Base-by-base conservation (phyloP, 2,797 vertebrate species). In the Ctenosaura bakeri region DNA sequence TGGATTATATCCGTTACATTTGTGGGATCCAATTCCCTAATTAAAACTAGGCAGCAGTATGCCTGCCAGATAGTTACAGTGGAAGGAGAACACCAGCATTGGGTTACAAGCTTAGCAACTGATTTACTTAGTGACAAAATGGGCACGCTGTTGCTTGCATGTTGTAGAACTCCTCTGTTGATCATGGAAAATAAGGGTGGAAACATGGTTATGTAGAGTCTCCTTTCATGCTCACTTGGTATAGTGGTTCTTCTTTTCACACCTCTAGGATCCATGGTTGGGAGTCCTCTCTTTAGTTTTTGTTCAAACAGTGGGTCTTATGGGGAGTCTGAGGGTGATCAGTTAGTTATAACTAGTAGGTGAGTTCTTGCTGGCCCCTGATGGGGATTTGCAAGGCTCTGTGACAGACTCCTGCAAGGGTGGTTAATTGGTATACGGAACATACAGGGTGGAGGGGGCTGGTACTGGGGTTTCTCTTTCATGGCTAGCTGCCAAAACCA, bases 401-500 rank as follows among this genome's bases (percentile, higher is more conserved):
- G 35, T 71, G 29, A 82, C 46, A 52, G 32, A 20, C 46, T 83
- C 22, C 38, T 64, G 38, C 16, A 83, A 6, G 54, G 18, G 81
- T 79, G n/a, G 9, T 69, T 59, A 56, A 78, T 29, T 78, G 52
- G 13, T 24, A 29, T 26, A 83, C 18, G 29, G 64, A 26, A 24
- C 2, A 4, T 20, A n/a, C 26, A 77, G 35, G 22, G 16, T 35
- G 18, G 64, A 82, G 78, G 50, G 52, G 81, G 50, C n/a, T 54
- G 78, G 84, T 22, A 66, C 79, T 12, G 3, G 18, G 18, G 3
- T 66, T 90, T 90, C 73, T 83, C 16, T 9, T 69, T 42, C 5
- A 16, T 83, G 46, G 80, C 64, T 9, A 18, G 42, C 8, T n/a
- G 79, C 85, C 85, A 83, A 74, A 64, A 86, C 91, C 79, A 89